Evolutionary conservation across 1,140 invertebrate genomes (phyloP), one percentile per base, ranked within the genome.

Genomic region (Cotesia typhae): DNA sequence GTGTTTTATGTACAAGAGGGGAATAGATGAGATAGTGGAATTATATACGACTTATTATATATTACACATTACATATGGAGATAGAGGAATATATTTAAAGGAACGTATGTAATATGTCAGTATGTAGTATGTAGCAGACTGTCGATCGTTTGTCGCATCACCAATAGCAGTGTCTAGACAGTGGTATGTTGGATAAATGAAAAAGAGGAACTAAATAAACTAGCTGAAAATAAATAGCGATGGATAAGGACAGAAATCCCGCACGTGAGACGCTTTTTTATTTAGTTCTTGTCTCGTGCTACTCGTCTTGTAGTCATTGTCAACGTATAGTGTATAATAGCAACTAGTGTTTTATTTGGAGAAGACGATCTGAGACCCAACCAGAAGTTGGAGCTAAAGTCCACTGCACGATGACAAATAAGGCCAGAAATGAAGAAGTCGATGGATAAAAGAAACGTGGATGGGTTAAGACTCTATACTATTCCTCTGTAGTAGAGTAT

Each of bases 121-220:
- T 12, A 12, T 9, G 17, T 28, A 35, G 53, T 7, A 14, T 12
- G 14, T 6, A 17, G 20, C 12, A n/a, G 10, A 35, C 47, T 38
- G 20, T 52, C 38, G 60, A 70, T 51, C 59, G 59, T 69, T 57
- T n/a, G 59, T 68, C 52, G 67, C 60, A 70, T 70, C 67, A 14
- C 61, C 72, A 74, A 74, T 74, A 64, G 66, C 41, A 51, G 37
- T 59, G 72, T 74, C 67, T 74, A 74, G 72, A 74, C 72, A 52
- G 51, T 10, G 37, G 7, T 12, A 4, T 47, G 41, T 10, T 47
- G 10, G 6, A 47, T 47, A 47, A 47, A 20, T 20, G 63, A 37
- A 51, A 67, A 41, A 60, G 61, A 37, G 17, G n/a, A 14, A 20
- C 57, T 9, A 28, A 59, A 47, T 47, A 47, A 47, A 47, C 41